Evolutionary conservation across 2,797 vertebrate species (phyloP), one percentile per base, ranked within the genome.

Genomic region (Acipenser ruthenus): DNA sequence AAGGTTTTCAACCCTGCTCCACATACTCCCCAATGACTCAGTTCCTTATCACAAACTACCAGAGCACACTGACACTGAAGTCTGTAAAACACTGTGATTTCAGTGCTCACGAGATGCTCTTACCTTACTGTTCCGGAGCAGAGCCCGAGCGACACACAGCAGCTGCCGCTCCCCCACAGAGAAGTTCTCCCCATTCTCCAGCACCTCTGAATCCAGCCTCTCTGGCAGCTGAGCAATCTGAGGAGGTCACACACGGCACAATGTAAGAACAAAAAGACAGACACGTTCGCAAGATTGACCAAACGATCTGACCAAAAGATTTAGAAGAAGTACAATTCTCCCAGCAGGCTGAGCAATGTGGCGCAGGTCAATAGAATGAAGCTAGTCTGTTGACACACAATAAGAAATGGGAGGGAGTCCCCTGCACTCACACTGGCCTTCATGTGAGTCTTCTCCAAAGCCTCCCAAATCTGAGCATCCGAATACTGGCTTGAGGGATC

Each of bases 101-200:
- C 56, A 37, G 23, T 4, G 23, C 23, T 37, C 2, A 1, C 23
- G 23, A 37, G 23, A 37, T 37, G 52, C 68, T 64, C 69, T 72
- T 79, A 93, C 93, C 91, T 93, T 92, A 84, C 90, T 91, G 79
- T 87, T 89, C 59, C 85, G 81, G 53, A 94, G 88, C 74, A 94
- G 83, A 11, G 92, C 90, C 71, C 91, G 80, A 60, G 92, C 85
- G 65, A 93, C 84, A 74, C 93, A 94, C 66, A 94, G 82, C 4
- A 94, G 86, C 76, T 95, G 93, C 60, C 91, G 80, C 72, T 94
- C 87, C 67, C 92, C 93, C 66, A 93, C 85, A 0, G 93, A 94
- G 82, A 95, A 93, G 81, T 94, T 93, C 63, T 84, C 88, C 49
- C 93, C 93, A 7, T 92, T 94, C 78, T 93, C 93, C 0, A 79